Conservation (phyloP, 1,140 invertebrate genomes). For the Stegodyphus mimosarum region DNA sequence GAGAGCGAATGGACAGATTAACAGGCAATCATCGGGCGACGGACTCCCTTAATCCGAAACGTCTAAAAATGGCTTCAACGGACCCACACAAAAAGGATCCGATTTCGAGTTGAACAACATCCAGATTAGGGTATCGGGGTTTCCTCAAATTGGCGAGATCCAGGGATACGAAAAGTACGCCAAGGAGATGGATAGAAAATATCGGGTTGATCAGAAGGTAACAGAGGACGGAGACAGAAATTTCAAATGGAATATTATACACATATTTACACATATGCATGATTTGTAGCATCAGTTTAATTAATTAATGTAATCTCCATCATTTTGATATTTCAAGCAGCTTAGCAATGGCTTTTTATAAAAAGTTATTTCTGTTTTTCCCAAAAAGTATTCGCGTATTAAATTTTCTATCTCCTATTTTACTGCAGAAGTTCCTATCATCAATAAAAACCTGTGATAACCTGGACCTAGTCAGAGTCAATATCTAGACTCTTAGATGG, state of each 20-base stretch:
- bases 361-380: too few relatives aligned
- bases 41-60: constrained; percentile 25
- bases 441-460: too few relatives aligned
- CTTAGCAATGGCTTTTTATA: too few relatives aligned
- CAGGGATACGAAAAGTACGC: background rate
- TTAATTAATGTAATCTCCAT: background rate
- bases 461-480: too few relatives aligned
- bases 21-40: constrained; percentile 46
- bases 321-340: background rate
- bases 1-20: constrained; percentile 23
- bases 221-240: background rate
- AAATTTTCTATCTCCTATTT: too few relatives aligned
- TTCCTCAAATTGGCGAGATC: background rate
- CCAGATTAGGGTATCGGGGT: constrained; percentile 27
- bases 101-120: constrained; percentile 37
- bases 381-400: too few relatives aligned
- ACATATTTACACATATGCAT: background rate
- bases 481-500: too few relatives aligned
- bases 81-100: constrained; percentile 52
- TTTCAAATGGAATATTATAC: background rate
- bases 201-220: background rate
- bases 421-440: too few relatives aligned
- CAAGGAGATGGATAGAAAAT: background rate
- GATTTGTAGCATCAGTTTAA: background rate
- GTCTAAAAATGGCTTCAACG: constrained; percentile 48